Evolutionary conservation across 2,888 invertebrate genomes (phyloP).

Genomic region (Cosmia pyralina): DNA sequence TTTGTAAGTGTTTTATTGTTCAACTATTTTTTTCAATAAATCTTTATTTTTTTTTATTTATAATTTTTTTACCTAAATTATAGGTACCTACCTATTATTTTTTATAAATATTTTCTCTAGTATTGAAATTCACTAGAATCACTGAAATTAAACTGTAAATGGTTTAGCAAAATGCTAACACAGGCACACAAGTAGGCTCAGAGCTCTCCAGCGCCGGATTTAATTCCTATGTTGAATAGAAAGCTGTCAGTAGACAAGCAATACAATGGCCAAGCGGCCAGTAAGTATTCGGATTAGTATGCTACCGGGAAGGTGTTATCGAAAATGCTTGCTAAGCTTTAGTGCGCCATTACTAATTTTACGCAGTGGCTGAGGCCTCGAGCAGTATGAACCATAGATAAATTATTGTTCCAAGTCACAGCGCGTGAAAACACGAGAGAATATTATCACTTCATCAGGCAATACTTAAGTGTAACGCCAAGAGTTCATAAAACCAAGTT

Average conservation of each 20-base stretch:
- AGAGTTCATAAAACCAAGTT: background rate
- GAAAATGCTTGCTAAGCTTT: background rate
- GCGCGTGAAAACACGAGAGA: background rate
- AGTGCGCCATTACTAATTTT: background rate
- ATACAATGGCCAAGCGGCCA: background rate
- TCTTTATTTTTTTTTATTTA: too few species aligned
- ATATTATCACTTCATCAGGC: background rate
- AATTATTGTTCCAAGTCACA: background rate
- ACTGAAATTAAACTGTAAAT: background rate
- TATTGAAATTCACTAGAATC: background rate
- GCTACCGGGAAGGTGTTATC: background rate
- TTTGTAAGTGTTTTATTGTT: too few species aligned
- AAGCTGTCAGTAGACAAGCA: background rate
- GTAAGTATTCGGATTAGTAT: background rate
- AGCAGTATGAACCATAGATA: background rate
- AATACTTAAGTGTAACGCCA: background rate
- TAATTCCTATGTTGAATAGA: background rate
- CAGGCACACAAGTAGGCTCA: too few species aligned
- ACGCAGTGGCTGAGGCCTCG: too few species aligned
- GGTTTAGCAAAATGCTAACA: background rate
- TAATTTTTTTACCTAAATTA: too few species aligned
- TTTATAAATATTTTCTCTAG: background rate
- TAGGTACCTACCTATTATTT: too few species aligned
- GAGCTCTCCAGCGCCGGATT: background rate
- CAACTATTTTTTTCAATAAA: too few species aligned